Conservation (phyloP, 2,113 vertebrate species). For the Polypterus bichir region DNA sequence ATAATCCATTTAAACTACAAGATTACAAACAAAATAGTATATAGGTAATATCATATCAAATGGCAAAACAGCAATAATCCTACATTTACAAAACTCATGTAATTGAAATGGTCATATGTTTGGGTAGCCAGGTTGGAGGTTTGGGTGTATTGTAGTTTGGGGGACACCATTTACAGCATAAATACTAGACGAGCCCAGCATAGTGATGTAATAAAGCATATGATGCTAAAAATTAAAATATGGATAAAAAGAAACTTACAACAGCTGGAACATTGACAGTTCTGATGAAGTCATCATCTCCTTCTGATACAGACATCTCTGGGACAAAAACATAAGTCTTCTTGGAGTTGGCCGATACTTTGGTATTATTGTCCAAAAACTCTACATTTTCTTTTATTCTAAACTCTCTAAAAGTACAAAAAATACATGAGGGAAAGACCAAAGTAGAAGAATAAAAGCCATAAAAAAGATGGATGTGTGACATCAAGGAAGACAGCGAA, state of each 20-base stretch:
- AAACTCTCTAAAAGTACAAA: conserved; percentile 60
- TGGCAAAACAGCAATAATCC: too few species aligned
- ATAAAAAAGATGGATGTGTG: not conserved
- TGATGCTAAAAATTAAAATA: too few species aligned
- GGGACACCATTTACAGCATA: too few species aligned
- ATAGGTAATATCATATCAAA: too few species aligned
- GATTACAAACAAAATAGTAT: too few species aligned
- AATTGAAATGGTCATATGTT: too few species aligned
- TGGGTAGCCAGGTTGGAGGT: too few species aligned
- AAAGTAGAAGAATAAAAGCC: not conserved
- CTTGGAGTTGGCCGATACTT: conserved; percentile 69
- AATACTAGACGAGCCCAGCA: too few species aligned
- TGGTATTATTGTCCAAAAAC: conserved; percentile 75
- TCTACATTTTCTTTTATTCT: conserved; percentile 64
- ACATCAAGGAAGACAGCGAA: not conserved
- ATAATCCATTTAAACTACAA: too few species aligned
- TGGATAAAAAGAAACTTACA: conserved; percentile 48
- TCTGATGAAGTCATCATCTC: conserved; percentile 66
- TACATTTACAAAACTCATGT: too few species aligned
- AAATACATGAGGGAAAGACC: not conserved
- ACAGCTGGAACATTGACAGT: conserved; percentile 80
- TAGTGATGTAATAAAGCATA: too few species aligned
- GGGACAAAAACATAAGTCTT: conserved; percentile 77
- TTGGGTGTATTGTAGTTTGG: too few species aligned
- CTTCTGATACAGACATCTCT: conserved; percentile 68